phyloP scores from a whole-genome alignment of 2,113 vertebrate genomes.

The Chlamydotis undulata region DNA sequence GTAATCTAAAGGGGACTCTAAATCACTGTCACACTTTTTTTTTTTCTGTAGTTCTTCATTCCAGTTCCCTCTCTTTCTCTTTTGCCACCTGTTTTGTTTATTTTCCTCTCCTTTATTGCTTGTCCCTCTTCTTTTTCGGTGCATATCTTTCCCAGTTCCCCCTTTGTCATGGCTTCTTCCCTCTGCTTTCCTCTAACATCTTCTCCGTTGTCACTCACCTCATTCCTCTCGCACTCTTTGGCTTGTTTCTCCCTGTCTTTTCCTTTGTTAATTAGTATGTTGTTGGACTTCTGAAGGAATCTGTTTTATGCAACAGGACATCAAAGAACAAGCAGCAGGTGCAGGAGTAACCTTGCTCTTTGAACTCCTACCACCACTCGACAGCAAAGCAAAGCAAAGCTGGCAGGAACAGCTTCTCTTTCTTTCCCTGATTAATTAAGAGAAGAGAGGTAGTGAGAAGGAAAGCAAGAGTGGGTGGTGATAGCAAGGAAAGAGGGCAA shows the following conservation, averaged over 20 bases:
- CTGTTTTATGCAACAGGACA: not conserved
- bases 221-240: not conserved
- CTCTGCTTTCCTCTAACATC: not conserved
- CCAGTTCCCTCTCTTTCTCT: not conserved
- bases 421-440: not conserved
- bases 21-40: not conserved
- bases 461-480: not conserved
- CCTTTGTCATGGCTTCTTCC: not conserved
- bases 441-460: not conserved
- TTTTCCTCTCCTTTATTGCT: not conserved
- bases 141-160: not conserved
- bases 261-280: not conserved
- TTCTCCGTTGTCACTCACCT: not conserved
- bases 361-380: not conserved
- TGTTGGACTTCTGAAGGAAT: constrained; percentile 2
- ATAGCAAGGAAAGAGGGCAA: not conserved
- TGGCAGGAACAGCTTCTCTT: not conserved
- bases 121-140: not conserved
- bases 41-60: not conserved
- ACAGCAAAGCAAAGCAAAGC: constrained; percentile 18
- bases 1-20: not conserved
- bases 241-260: constrained; percentile 22
- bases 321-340: constrained; percentile 34
- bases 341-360: not conserved
- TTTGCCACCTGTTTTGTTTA: not conserved